Evolutionary conservation across 2,113 vertebrate genomes (phyloP).

Genomic region (Callorhinus ursinus): DNA sequence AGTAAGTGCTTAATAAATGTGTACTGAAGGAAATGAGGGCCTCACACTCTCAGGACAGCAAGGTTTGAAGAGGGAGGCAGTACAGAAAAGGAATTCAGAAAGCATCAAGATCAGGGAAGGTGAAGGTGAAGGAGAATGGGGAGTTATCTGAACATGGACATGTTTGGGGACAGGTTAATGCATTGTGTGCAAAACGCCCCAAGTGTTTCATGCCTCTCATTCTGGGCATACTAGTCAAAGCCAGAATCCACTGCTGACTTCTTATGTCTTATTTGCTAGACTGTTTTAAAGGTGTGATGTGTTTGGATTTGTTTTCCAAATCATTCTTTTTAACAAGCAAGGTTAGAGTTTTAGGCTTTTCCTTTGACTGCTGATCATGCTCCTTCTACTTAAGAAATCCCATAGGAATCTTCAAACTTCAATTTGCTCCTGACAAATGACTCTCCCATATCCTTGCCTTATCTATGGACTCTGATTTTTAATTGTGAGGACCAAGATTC

Average conservation of each 20-base stretch:
- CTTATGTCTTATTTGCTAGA: slow-evolving; percentile 39
- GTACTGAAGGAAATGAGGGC: neutral
- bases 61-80: neutral
- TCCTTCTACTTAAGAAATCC: slow-evolving; percentile 41
- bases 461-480: neutral
- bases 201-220: neutral
- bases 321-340: slow-evolving; percentile 55
- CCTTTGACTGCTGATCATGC: slow-evolving; percentile 35
- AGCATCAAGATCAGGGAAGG: neutral
- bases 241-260: neutral
- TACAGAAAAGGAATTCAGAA: neutral
- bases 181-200: neutral
- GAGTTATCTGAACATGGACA: neutral
- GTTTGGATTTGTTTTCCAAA: slow-evolving; percentile 63
- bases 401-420: slow-evolving; percentile 41
- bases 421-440: slow-evolving; percentile 48
- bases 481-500: neutral
- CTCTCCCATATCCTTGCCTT: slow-evolving; percentile 10
- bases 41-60: neutral
- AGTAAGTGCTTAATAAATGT: neutral
- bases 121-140: neutral
- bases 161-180: slow-evolving; percentile 26
- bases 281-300: slow-evolving; percentile 34
- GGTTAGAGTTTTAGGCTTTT: slow-evolving; percentile 43
- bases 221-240: neutral